Evolutionary conservation across 2,797 vertebrate genomes (phyloP).

Genomic region (Betta splendens): DNA sequence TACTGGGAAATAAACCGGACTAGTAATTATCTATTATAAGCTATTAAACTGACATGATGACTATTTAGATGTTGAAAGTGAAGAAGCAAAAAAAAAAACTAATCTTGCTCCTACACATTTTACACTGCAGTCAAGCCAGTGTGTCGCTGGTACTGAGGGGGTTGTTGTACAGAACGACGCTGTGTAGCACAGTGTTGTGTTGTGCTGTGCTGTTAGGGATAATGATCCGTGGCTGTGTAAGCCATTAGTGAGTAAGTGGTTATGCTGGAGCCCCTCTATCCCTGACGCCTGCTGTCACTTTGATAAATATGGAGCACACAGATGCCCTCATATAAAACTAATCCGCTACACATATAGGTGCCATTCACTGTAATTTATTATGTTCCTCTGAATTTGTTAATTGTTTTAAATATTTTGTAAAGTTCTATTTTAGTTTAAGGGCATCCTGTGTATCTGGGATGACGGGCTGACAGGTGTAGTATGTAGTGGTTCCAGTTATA

Average conservation of each 20-base stretch:
- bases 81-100: conserved; percentile 48
- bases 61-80: conserved; percentile 30
- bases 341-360: conserved; percentile 46
- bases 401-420: conserved; percentile 26
- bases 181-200: conserved; percentile 37
- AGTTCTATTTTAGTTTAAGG: conserved; percentile 20
- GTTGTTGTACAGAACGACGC: conserved; percentile 42
- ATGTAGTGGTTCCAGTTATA: conserved; percentile 50
- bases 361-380: conserved; percentile 47
- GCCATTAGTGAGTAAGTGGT: conserved; percentile 80
- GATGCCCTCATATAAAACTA: conserved; percentile 66
- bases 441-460: not conserved
- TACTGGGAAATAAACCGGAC: too few species aligned
- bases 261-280: conserved; percentile 73
- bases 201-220: conserved; percentile 68
- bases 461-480: conserved; percentile 46
- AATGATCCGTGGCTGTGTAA: conserved; percentile 81
- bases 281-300: conserved; percentile 79
- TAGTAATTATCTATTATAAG: conserved; percentile 19
- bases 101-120: conserved; percentile 67
- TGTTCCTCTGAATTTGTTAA: conserved; percentile 43
- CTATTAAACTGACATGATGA: conserved; percentile 25
- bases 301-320: conserved; percentile 79
- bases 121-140: conserved; percentile 44
- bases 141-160: conserved; percentile 45